phyloP scores from a whole-genome alignment of 1,140 invertebrate genomes.

The Batillaria attramentaria region DNA sequence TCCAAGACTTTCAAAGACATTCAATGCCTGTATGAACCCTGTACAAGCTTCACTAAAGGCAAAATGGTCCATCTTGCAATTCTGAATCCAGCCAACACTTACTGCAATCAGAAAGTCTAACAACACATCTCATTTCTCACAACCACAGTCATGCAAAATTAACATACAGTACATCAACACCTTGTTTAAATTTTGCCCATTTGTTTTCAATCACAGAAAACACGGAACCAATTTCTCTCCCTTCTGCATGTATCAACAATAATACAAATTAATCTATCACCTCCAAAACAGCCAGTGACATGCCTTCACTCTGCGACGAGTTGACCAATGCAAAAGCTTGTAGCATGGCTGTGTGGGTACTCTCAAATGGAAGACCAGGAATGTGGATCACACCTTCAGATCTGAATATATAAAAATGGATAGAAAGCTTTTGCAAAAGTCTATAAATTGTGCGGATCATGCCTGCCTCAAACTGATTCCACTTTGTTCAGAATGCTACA shows the following conservation, averaged over 20 bases:
- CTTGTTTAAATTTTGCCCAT: background rate
- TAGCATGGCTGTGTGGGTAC: slow-evolving; percentile 56
- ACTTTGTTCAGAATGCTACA: too few species aligned
- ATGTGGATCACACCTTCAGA: slow-evolving; percentile 52
- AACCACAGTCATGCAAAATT: background rate
- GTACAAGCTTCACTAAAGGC: background rate
- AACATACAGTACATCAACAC: background rate
- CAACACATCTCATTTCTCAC: background rate
- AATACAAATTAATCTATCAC: slow-evolving; percentile 37
- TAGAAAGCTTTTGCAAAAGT: background rate
- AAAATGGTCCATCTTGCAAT: too few species aligned
- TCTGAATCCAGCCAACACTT: background rate
- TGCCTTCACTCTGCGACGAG: slow-evolving; percentile 63
- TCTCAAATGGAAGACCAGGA: slow-evolving; percentile 40
- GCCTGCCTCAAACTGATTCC: background rate
- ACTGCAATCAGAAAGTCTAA: background rate
- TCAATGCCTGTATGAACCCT: too few species aligned
- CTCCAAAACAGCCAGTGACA: slow-evolving; percentile 64
- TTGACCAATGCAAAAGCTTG: slow-evolving; percentile 60
- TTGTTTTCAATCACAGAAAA: background rate
- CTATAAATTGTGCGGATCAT: background rate
- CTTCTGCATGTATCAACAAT: background rate
- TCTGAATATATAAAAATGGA: slow-evolving; percentile 33
- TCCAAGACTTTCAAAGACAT: too few species aligned
- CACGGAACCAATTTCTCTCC: too few species aligned